Evolutionary conservation across 2,888 invertebrate species (phyloP), one percentile per base, ranked within the genome.

Genomic region (Sturmia bella): DNA sequence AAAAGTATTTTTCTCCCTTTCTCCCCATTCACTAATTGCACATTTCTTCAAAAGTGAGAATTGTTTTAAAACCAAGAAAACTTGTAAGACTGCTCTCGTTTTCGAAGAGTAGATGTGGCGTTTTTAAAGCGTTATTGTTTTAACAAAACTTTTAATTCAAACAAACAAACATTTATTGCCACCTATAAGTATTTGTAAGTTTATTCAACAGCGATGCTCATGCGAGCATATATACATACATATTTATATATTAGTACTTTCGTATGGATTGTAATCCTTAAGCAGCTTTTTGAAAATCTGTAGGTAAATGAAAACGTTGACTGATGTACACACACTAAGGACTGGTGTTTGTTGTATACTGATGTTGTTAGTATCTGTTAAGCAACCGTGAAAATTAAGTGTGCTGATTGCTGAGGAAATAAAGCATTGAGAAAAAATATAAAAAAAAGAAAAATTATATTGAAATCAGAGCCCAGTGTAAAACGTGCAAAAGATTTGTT

Each of bases 401-500:
- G 69, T 75, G 32, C 56, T 56, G 74, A 66, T 66, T 73, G 73
- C 56, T 68, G 37, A 50, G 73, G 37, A 17, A 37, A 4, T 41
- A 61, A 1, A 39, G 59, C 32, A 32, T 32, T 32, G 32, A n/a
- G 15, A 39, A 27, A 27, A 66, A 43, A 45, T 21, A 24, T 24
- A 45, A 56, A 48, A 9, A 32, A 50, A 52, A 52, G 11, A 24
- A 21, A 19, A 19, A 61, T 11, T 72, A 76, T 76, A 72, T 70
- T 78, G 70, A 78, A 82, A 78, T 78, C 74, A 82, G 82, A 82
- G 74, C 59, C 74, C 54, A 45, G 74, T 82, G 82, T 82, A 70
- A 78, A 82, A 82, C 82, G 82, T 82, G 82, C 82, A 82, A 78
- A 78, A 82, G 78, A 82, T 82, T 82, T 82, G 82, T 82, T 82